Evolutionary conservation across 2,797 vertebrate species (phyloP).

Genomic region (Acipenser ruthenus): DNA sequence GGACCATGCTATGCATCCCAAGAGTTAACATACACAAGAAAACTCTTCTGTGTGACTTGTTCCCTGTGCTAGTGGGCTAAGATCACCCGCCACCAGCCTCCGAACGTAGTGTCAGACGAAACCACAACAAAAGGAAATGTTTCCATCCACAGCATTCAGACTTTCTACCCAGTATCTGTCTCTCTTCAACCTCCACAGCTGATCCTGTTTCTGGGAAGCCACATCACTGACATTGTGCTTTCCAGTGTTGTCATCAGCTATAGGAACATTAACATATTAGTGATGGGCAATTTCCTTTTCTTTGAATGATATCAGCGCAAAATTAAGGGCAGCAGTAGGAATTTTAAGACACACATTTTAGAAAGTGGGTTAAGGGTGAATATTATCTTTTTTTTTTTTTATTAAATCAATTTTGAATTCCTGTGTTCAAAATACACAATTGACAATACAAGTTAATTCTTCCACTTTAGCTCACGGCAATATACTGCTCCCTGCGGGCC

Average conservation of each 20-base stretch:
- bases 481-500: no score
- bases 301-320: not conserved
- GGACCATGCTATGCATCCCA: no score
- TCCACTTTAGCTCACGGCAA: no score
- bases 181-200: conserved; percentile 3
- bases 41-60: no score
- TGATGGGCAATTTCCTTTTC: not conserved
- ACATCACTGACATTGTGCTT: not conserved
- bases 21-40: no score
- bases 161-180: not conserved
- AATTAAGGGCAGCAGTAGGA: no score
- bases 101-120: not conserved
- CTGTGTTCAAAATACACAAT: no score
- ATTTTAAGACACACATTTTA: no score
- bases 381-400: no score
- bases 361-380: no score
- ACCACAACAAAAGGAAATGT: conserved; percentile 19
- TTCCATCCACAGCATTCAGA: not conserved
- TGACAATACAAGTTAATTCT: no score
- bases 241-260: conserved; percentile 6
- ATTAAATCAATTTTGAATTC: no score
- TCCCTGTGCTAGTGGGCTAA: conserved; percentile 1
- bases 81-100: conserved; percentile 3
- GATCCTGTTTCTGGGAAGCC: conserved; percentile 13
- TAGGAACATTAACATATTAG: not conserved